These are phyloP conservation scores for Centrocercus urophasianus DNA, from an alignment of 2,113 vertebrate genomes.

Conservation along the genomic window DNA sequence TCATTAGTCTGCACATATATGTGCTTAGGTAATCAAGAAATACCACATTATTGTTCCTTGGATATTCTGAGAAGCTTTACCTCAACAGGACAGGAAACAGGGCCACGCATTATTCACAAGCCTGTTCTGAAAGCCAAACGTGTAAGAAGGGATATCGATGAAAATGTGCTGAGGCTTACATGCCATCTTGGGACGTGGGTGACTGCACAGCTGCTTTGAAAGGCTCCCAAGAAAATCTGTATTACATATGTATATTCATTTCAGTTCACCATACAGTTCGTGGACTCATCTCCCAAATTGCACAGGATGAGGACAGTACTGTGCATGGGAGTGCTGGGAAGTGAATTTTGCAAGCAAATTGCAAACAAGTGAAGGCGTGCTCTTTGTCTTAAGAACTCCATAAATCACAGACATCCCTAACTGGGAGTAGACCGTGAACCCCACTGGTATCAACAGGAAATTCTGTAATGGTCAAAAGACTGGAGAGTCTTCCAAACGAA, in stretches of 20 bases:
- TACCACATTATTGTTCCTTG: neutral
- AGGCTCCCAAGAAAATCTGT: neutral
- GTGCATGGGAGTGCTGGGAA: neutral
- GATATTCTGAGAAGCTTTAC: conserved; percentile 9
- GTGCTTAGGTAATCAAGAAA: conserved; percentile 58
- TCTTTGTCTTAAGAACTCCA: neutral
- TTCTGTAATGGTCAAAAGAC: neutral
- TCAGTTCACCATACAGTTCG: neutral
- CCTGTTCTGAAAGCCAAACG: neutral
- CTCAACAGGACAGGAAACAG: neutral
- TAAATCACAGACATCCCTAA: neutral
- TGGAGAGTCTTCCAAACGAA: neutral
- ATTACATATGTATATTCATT: neutral
- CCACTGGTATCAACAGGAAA: neutral
- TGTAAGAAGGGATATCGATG: neutral
- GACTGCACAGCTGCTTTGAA: neutral
- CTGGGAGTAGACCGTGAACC: neutral
- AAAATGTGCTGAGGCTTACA: neutral
- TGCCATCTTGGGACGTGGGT: neutral
- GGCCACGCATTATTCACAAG: neutral
- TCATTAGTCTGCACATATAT: conserved; percentile 37
- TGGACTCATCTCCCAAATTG: neutral
- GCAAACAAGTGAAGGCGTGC: neutral
- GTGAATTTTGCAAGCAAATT: conserved; percentile 5
- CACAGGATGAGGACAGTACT: neutral